Base-by-base conservation (phyloP, 2,797 vertebrate genomes). In the Coregonus sp. region DNA sequence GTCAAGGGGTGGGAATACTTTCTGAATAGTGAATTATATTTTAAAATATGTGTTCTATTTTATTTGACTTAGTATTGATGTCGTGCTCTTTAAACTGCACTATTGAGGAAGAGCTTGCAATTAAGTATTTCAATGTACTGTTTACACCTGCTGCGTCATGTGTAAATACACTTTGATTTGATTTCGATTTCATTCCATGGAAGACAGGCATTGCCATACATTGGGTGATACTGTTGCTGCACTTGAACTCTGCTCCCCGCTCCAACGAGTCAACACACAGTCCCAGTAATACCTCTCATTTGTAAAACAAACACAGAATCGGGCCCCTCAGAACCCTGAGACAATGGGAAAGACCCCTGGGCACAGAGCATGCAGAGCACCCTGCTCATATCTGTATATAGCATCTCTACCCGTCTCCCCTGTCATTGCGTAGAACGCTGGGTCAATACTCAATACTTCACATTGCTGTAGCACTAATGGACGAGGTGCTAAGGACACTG, bases 361-460 rank as follows among this genome's bases (percentile, higher is more conserved):
- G 4, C 14, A 40, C 37, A 40, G 40, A 15, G 4, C 68, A 40
- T 16, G n/a, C 18, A 37, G 68, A 35, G 40, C 31, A 31, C 25
- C 20, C 12, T 29, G n/a, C 20, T 63, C 59, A 63, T 70, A 20
- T 51, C 18, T 50, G 3, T 47, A 7, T 51, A 12, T 25, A 15
- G 52, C 59, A 35, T 18, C 16, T 80, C 74, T 82, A 9, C 63
- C 67, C 25, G 14, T 67, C 76, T 37, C 5, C 66, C n/a, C 20
- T 9, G 80, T 54, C 69, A 70, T 68, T 20, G 29, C 29, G 51
- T 31, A n/a, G 29, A 16, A 25, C 4, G 15, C 67, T 4, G 29
- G 52, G 52, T 56, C 31, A 59, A 73, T 73, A 56, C 15, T 33
- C 40, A n/a, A 37, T 7, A 12, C 18, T 6, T 72, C 51, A 29